Evolutionary conservation across 2,113 vertebrate genomes (phyloP), one percentile per base, ranked within the genome.

Genomic region (Abramis brama): DNA sequence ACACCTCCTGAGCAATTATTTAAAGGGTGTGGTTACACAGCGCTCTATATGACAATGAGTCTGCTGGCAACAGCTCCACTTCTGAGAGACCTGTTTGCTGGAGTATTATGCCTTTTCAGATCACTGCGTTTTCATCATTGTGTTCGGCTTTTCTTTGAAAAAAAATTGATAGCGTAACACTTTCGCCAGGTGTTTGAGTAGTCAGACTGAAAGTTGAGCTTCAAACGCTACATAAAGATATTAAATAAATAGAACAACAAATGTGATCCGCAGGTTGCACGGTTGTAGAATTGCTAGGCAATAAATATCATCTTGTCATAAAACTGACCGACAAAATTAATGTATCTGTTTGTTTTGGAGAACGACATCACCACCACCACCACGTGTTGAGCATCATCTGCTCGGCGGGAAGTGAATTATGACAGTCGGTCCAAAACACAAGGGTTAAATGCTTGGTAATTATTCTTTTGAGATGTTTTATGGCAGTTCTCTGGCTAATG

Each of bases 341-440:
- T 92, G 85, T 87, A 92, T 92, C 87, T 90, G 30, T 89, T 89
- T 90, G 85, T 84, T 87, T 91, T 85, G 85, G 50, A 89, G 87
- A 27, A 1, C 57, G 79, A 91, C 87, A 78, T 64, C 55, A 13
- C 73, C 71, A 83, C 82, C 70, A 13, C 71, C 71, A 83, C 82
- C 88, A 85, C 87, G 76, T 86, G 90, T 82, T 80, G 57, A 89
- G 86, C 52, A 77, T 50, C 73, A 84, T 82, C 19, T 5, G 85
- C 89, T 83, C 80, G 60, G 4, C 85, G 83, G 55, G 52, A 82
- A 76, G 85, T 87, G 47, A 89, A 88, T 90, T 88, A 88, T 88
- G 86, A 89, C 88, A 84, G 90, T 80, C 82, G 76, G 78, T 82
- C 82, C 88, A 66, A 45, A 84, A 80, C 75, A 90, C 78, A 47